Conservation (phyloP, 2,113 vertebrate species). For the Cavia porcellus region DNA sequence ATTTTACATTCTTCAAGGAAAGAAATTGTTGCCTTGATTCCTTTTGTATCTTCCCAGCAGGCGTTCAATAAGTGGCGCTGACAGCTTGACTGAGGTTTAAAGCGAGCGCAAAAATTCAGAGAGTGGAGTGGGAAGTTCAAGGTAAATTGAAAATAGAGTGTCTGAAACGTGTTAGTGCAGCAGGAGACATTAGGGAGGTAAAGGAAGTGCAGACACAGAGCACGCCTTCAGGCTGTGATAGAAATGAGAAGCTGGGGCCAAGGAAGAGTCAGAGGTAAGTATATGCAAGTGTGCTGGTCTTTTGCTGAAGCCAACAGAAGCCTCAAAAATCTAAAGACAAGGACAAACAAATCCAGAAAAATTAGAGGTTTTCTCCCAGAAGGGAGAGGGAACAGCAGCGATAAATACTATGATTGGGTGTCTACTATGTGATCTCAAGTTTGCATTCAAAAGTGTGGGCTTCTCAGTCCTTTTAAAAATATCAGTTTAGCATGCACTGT, state of each 20-base stretch:
- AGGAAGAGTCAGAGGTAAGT: neutral
- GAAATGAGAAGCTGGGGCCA: neutral
- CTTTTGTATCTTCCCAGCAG: constrained; percentile 70
- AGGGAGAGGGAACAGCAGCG: neutral
- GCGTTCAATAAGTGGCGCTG: constrained; percentile 67
- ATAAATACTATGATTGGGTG: neutral
- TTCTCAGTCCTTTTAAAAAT: neutral
- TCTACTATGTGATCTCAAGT: neutral
- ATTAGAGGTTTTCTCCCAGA: neutral
- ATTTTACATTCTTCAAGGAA: constrained; percentile 59
- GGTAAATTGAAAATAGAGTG: constrained; percentile 71
- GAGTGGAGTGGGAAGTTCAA: constrained; percentile 71
- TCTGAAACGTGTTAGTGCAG: constrained; percentile 59
- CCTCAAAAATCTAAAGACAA: neutral
- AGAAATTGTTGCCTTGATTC: constrained; percentile 67
- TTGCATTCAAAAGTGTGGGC: neutral
- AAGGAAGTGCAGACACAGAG: constrained; percentile 29
- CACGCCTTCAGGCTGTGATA: neutral
- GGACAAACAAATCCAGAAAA: neutral
- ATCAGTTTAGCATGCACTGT: neutral
- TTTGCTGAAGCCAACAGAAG: neutral
- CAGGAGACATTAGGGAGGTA: neutral
- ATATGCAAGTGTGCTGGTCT: neutral
- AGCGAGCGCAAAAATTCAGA: constrained; percentile 71
- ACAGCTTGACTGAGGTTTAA: constrained; percentile 65